These are phyloP conservation scores for Macrobrachium rosenbergii DNA, from an alignment of 1,140 invertebrate genomes.

Conservation along the genomic window DNA sequence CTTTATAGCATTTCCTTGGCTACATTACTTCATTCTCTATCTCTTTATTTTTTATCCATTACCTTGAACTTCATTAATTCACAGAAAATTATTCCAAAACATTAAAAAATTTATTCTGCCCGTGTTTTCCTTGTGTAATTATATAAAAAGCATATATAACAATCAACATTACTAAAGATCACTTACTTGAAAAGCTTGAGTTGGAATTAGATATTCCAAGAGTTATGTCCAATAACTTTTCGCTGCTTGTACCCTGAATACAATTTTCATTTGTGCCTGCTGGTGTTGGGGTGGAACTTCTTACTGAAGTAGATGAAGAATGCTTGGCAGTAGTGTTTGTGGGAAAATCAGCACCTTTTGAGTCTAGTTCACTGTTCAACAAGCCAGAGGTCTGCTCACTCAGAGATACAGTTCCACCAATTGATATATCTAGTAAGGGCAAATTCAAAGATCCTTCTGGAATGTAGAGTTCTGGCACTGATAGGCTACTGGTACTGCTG, in stretches of 20 bases:
- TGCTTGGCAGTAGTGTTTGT: not conserved
- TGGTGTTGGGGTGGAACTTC: no score
- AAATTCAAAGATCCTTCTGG: conserved; percentile 43
- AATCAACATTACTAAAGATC: not conserved
- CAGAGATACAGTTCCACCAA: conserved; percentile 52
- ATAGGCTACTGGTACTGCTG: not conserved
- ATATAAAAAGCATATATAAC: not conserved
- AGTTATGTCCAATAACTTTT: conserved; percentile 50
- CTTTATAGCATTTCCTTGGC: no score
- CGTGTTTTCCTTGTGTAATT: not conserved
- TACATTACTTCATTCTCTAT: no score
- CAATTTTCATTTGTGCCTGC: not conserved
- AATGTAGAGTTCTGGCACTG: conserved; percentile 53
- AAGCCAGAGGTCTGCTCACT: conserved; percentile 39
- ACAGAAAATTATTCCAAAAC: no score
- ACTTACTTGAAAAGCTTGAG: conserved; percentile 59
- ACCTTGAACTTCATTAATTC: no score
- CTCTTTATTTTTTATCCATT: no score
- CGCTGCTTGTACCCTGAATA: conserved; percentile 38
- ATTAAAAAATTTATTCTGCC: no score
- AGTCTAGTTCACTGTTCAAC: not conserved
- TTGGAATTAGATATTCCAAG: conserved; percentile 55
- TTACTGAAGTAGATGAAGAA: no score
- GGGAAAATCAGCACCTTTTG: not conserved
- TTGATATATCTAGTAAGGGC: conserved; percentile 51